Base-by-base conservation (phyloP, 2,888 invertebrate genomes). In the Sicus ferrugineus region DNA sequence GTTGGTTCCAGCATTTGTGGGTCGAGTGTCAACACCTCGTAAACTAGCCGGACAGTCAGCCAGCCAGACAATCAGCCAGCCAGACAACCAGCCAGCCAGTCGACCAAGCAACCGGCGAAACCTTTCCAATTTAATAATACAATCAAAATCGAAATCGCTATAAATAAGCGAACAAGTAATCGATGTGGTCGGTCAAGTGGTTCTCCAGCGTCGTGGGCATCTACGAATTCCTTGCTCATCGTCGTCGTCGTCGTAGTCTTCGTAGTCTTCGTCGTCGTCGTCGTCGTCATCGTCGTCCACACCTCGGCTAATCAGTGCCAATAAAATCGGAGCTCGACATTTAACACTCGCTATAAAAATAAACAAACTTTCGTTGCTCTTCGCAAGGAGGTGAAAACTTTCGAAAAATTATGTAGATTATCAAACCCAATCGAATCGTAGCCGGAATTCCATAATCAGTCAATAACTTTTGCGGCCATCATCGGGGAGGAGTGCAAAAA, bases 261-360 rank as follows among this genome's bases (percentile, higher is more conserved):
- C n/a, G n/a, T n/a, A n/a, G n/a, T n/a, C n/a, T n/a, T 16, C 7
- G 23, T 9, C 23, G 30, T 2, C 14, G 62, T 42, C 23, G 42
- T 46, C 4, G n/a, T 19, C 31, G 34, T 28, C 23, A 16, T 58
- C 59, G 21, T 16, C 7, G 23, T 54, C 54, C 28, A 48, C 23
- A 58, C 67, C 30, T 31, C 21, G 54, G 30, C 67, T 67, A 67
- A 67, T 67, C 67, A 67, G 59, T 58, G 48, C 46, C 67, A 67
- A 59, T 67, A 67, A 67, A 59, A 67, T 67, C 67, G 67, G 67
- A 46, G 48, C 48, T 59, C 58, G 59, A 67, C 67, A 59, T 59
- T 67, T 67, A 67, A 67, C 67, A 48, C 54, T 67, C 58, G 67
- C 67, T n/a, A 65, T 67, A 38, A 67, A 67, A 67, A 59, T 58